Base-by-base conservation (phyloP, 2,888 invertebrate genomes). In the Lottia gigantea region DNA sequence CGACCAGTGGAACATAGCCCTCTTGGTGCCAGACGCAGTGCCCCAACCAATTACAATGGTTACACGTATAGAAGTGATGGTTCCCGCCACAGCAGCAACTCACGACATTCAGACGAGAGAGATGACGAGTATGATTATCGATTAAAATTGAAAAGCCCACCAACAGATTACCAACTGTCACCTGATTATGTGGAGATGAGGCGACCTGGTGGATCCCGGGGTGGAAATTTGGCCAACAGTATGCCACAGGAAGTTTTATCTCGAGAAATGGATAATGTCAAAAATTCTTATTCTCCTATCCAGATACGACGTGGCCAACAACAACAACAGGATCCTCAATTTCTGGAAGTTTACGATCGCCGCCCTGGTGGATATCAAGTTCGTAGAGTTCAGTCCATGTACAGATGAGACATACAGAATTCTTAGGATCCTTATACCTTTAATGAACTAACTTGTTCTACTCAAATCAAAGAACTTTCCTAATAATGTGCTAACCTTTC, bases 371-470 rank as follows among this genome's bases (percentile, higher is more conserved):
- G 69, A 14, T 63, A 66, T 19, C 74, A 70, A 14, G 73, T 79
- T 0, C 75, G 81, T 26, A 76, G 80, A 15, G 76, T 76, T 19
- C 78, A 81, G 66, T 81, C 83, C 14, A 77, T 80, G 78, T 78
- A 81, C 62, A 79, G 78, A 71, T 79, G 76, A 79, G 71, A 66
- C 6, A 1, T 6, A 8, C 40, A 40, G 40, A 40, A 40, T 40
- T 40, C 40, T 40, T 40, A 40, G 40, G 40, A 40, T 40, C 40
- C 40, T 40, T 40, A 8, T 40, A 40, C 6, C 40, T 8, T 40
- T 40, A 40, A 40, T 40, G 40, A 40, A 40, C 40, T 40, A 40
- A 40, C 40, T 40, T 40, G 7, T 40, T 40, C 40, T 40, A 40
- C 40, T 40, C 40, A 40, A 40, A 40, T 40, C 40, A 40, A 40